A percentile compares a stretch with the other conserved stretches of the same genome.
These are phyloP conservation scores for Eristalis arbustorum DNA, from an alignment of 2,888 invertebrate genomes.

Conservation along the genomic window DNA sequence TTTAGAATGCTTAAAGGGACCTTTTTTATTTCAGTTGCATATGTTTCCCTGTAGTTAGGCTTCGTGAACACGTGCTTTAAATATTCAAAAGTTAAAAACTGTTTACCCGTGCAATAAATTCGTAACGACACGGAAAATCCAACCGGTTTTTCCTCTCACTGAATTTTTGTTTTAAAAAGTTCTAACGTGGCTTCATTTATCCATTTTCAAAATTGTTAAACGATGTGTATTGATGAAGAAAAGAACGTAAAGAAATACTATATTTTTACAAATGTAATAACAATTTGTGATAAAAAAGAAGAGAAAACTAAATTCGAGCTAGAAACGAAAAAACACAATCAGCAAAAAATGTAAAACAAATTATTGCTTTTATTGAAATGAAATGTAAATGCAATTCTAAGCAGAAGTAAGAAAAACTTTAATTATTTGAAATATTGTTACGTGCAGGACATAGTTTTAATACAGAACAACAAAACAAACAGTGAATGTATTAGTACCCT, in stretches of 20 bases:
- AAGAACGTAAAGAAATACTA: background rate
- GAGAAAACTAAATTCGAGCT: background rate
- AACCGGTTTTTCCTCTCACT: background rate
- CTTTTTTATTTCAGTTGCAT: background rate
- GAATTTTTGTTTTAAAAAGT: slow-evolving; percentile 24
- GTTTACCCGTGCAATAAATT: background rate
- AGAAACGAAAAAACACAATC: background rate
- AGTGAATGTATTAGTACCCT: slow-evolving; percentile 6
- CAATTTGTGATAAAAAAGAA: slow-evolving; percentile 34
- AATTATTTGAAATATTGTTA: background rate
- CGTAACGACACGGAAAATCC: background rate
- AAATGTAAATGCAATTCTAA: background rate
- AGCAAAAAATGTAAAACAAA: background rate
- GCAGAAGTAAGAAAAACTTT: slow-evolving; percentile 1
- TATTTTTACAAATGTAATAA: slow-evolving; percentile 27
- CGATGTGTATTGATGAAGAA: background rate
- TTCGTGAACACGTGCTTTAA: background rate
- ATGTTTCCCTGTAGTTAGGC: background rate
- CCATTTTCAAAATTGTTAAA: background rate
- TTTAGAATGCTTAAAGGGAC: too few relatives aligned
- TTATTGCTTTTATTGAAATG: background rate
- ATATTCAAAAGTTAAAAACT: background rate
- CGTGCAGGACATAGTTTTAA: slow-evolving; percentile 10
- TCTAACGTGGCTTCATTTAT: background rate
- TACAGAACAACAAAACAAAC: slow-evolving; percentile 7